These are phyloP conservation scores for Macquaria australasica DNA, from an alignment of 2,113 vertebrate species.

Conservation along the genomic window DNA sequence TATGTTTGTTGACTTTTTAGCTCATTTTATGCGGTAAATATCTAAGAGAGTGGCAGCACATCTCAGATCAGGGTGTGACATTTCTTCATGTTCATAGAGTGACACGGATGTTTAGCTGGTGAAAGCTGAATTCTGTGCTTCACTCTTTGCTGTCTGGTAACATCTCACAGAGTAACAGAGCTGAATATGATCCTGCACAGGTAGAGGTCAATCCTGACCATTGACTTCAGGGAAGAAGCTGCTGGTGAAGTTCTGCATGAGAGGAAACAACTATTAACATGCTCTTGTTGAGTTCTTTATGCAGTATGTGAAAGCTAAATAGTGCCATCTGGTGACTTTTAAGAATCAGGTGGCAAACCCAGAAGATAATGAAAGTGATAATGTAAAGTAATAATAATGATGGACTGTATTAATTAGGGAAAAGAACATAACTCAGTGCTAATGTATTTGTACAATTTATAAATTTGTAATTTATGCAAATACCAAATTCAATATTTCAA, in stretches of 20 bases:
- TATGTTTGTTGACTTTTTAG: conserved; percentile 82
- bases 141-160: conserved; percentile 30
- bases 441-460: conserved; percentile 10
- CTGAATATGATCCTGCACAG: conserved; percentile 15
- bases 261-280: conserved; percentile 43
- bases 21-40: conserved; percentile 76
- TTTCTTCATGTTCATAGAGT: conserved; percentile 51
- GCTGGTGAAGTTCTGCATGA: conserved; percentile 49
- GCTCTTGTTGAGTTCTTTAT: conserved; percentile 47
- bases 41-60: conserved; percentile 70
- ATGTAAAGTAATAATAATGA: conserved; percentile 43
- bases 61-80: conserved; percentile 74
- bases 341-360: conserved; percentile 52
- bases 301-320: conserved; percentile 78
- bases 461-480: conserved; percentile 24
- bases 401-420: conserved; percentile 10
- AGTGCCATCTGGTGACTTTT: conserved; percentile 83
- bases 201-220: conserved; percentile 71
- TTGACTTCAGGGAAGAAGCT: conserved; percentile 46
- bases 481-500: conserved; percentile 13
- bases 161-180: conserved; percentile 29
- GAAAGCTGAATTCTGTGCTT: conserved; percentile 51
- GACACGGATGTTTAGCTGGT: conserved; percentile 62
- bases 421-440: neutral
- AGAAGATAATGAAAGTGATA: conserved; percentile 49